phyloP scores from a whole-genome alignment of 2,113 vertebrate species.

The Picathartes gymnocephalus region DNA sequence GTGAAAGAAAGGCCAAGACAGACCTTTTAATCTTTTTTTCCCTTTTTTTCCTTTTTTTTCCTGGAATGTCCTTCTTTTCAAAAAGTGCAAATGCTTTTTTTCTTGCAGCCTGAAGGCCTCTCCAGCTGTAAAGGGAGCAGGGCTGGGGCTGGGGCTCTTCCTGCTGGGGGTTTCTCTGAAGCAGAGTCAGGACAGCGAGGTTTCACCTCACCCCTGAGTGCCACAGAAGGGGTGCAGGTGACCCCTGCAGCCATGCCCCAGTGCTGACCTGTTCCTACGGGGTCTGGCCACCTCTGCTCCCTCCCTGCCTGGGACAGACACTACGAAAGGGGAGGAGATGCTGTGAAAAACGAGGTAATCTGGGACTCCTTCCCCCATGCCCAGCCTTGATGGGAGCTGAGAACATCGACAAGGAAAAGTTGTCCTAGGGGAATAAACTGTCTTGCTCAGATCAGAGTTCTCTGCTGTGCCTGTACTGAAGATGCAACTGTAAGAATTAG shows the following conservation, averaged over 20 bases:
- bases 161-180: not conserved
- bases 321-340: not conserved
- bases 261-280: rapidly evolving
- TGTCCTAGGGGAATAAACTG: not conserved
- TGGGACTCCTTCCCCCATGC: not conserved
- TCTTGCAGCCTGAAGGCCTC: not conserved
- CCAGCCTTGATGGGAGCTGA: not conserved
- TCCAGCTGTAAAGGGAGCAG: not conserved
- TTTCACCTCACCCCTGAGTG: not conserved
- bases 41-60: rapidly evolving
- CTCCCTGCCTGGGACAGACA: not conserved
- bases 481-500: not conserved
- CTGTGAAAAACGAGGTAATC: not conserved
- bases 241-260: rapidly evolving
- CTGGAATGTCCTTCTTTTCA: not conserved
- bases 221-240: not conserved
- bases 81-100: too few species aligned
- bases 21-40: not conserved
- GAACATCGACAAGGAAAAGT: not conserved
- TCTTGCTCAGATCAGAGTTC: not conserved
- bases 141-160: not conserved
- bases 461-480: not conserved
- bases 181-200: rapidly evolving
- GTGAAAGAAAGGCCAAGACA: not conserved
- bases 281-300: not conserved